Evolutionary conservation across 2,113 vertebrate species (phyloP).

Genomic region (human (Homo sapiens)): GRCh38 chr7:121450001-121450500

Average conservation of each 20-base stretch:
- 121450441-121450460: not conserved
- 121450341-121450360: not conserved
- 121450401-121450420: not conserved
- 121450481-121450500: not conserved
- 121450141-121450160: not conserved
- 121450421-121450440: not conserved
- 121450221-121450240: not conserved
- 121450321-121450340: not conserved
- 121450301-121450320: not conserved
- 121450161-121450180: not conserved
- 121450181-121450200: conserved; percentile 16
- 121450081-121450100: not conserved
- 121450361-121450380: not conserved
- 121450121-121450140: not conserved
- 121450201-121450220: conserved; percentile 19
- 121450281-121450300: not conserved
- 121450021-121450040: conserved; percentile 22
- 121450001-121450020: not conserved
- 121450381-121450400: not conserved
- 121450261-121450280: not conserved
- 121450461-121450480: not conserved
- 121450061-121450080: not conserved
- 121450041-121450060: conserved; percentile 29
- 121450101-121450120: conserved; percentile 30
- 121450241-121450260: not conserved